phyloP scores from a whole-genome alignment of 2,888 invertebrate species.

The Fissipunctia ypsillon region DNA sequence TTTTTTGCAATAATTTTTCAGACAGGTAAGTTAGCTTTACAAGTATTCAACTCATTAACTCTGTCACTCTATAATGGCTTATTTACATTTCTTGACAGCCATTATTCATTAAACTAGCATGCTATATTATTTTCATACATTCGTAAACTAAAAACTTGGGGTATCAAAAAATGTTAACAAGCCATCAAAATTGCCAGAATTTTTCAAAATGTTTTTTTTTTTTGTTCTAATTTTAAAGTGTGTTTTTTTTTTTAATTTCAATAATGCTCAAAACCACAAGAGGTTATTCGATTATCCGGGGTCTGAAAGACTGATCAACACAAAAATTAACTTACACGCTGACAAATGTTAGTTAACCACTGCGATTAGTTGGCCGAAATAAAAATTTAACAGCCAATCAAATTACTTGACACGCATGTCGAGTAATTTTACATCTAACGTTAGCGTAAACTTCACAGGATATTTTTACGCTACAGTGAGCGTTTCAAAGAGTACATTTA shows the following conservation, averaged over 20 bases:
- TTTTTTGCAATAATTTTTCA: slow-evolving; percentile 36
- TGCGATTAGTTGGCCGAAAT: background rate
- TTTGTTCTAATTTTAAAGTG: background rate
- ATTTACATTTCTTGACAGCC: slow-evolving; percentile 21
- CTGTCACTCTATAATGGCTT: slow-evolving; percentile 11
- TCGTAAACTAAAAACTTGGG: background rate
- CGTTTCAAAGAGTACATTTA: background rate
- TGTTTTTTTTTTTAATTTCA: background rate
- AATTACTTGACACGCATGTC: background rate
- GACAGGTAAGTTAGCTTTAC: slow-evolving; percentile 57
- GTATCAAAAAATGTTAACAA: slow-evolving; percentile 13
- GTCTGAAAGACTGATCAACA: background rate
- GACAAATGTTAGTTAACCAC: background rate
- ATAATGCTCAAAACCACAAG: background rate
- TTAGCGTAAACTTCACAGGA: too few relatives aligned
- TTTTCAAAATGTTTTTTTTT: background rate
- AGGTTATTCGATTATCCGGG: background rate
- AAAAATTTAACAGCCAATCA: background rate
- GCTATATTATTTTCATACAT: slow-evolving; percentile 3
- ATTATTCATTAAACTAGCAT: slow-evolving; percentile 7
- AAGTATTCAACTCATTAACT: slow-evolving; percentile 17
- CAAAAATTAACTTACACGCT: background rate
- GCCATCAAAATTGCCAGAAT: background rate
- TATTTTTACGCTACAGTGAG: too few relatives aligned
- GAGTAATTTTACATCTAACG: too few relatives aligned